Evolutionary conservation across 1,140 invertebrate species (phyloP).

Genomic region (Dreissena polymorpha): DNA sequence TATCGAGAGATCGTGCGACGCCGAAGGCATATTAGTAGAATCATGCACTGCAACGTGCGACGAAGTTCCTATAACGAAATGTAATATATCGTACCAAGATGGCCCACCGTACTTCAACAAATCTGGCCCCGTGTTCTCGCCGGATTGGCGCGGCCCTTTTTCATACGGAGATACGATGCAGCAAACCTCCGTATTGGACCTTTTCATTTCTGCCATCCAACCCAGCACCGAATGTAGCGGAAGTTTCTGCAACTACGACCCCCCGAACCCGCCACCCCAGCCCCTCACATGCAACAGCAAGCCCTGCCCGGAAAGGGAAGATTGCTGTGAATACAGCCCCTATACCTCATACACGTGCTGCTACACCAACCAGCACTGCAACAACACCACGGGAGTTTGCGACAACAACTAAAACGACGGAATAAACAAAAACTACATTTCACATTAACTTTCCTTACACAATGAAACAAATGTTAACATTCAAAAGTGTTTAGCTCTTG

Average conservation of each 20-base stretch:
- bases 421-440: too few species aligned
- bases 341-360: conserved; percentile 66
- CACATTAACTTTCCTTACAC: too few species aligned
- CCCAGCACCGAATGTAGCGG: conserved; percentile 57
- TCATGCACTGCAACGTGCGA: conserved; percentile 62
- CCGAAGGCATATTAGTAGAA: conserved; percentile 56
- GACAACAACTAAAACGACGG: neutral
- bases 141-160: conserved; percentile 63
- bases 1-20: conserved; percentile 54
- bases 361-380: conserved; percentile 57
- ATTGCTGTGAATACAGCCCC: conserved; percentile 65
- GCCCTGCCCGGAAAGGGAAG: conserved; percentile 58
- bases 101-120: conserved; percentile 62
- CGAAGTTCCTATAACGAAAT: conserved; percentile 53
- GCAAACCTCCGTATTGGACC: conserved; percentile 60
- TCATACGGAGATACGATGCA: conserved; percentile 60
- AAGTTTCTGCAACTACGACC: conserved; percentile 57
- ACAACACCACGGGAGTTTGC: conserved; percentile 56
- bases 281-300: conserved; percentile 59
- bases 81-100: conserved; percentile 62
- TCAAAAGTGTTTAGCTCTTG: too few species aligned
- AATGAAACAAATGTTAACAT: too few species aligned
- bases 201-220: conserved; percentile 59
- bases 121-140: conserved; percentile 63
- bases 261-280: conserved; percentile 56